Evolutionary conservation across 2,888 invertebrate genomes (phyloP), one percentile per base, ranked within the genome.

Genomic region (Chymomyza amoena): DNA sequence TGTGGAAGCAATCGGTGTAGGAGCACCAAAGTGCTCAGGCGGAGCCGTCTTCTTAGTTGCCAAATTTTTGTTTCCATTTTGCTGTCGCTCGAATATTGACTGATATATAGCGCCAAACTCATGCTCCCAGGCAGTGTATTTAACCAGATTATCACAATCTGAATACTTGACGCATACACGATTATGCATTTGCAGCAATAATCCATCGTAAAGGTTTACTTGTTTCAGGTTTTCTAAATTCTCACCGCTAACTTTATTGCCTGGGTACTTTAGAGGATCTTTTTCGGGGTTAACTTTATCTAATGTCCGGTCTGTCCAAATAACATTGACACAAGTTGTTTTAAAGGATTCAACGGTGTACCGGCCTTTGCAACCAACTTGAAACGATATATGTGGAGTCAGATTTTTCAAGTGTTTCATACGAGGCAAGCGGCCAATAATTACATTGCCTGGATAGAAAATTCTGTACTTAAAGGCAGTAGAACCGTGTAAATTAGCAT

Each of bases 121-220:
- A 79, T 93, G 93, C 67, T 94, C 93, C 97, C 97, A 98, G 77
- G 95, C 95, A 75, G 95, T 95, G 89, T 95, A 95, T 77, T 95
- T 95, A 68, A 96, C 91, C 71, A 96, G 93, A 45, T 93, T 93
- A 92, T 98, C 98, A 79, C 94, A 94, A 10, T 95, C 93, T 70
- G 94, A 94, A 80, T 97, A 94, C 68, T 95, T 95, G 89, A 98
- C 95, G 91, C 96, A 96, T 91, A 96, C 96, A 74, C 97, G 94
- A 92, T 98, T 97, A 67, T 97, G 96, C 59, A 98, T 95, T 93
- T 98, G 97, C 79, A 97, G 93, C 78, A 96, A 96, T 90, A 96
- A 96, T 56, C 97, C 95, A 90, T 96, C 96, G 87, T 97, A 97
- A 68, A 97, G 95, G 89, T 97, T 97, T 75, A 98, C 92, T 75